Percentiles rank a stretch among this genome's conserved stretches.
Conservation (phyloP, 2,113 vertebrate genomes). For the Carlito syrichta region DNA sequence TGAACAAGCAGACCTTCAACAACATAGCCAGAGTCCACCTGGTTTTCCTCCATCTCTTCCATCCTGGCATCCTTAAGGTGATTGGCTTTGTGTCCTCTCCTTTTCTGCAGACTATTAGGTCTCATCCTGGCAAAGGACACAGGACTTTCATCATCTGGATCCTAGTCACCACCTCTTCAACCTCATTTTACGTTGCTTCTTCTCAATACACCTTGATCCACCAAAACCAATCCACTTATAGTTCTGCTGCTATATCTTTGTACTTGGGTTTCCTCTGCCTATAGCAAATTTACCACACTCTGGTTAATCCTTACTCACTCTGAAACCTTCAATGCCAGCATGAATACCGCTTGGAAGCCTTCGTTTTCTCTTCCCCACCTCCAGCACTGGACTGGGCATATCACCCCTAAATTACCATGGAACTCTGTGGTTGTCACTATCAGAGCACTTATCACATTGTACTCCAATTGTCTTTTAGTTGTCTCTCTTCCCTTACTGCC, state of each 20-base stretch:
- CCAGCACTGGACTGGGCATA: not conserved
- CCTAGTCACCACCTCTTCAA: not conserved
- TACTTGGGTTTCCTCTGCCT: not conserved
- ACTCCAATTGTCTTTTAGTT: not conserved
- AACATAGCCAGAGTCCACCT: not conserved
- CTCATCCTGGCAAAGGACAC: fast-evolving
- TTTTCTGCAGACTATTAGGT: not conserved
- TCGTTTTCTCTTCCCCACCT: not conserved
- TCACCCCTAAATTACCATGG: not conserved
- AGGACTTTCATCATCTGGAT: not conserved
- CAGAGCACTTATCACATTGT: not conserved
- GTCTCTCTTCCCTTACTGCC: not conserved
- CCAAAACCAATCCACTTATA: not conserved
- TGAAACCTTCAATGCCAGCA: not conserved
- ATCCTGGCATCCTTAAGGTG: too few relatives aligned
- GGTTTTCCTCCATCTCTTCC: not conserved
- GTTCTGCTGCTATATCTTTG: not conserved
- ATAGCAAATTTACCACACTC: not conserved
- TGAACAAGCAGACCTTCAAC: not conserved
- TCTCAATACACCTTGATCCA: not conserved
- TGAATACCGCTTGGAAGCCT: not conserved
- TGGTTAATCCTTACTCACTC: not conserved
- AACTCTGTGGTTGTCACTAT: not conserved
- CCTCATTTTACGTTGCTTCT: not conserved
- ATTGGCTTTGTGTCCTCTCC: not conserved